These are phyloP conservation scores for Erethizon dorsatum DNA, from an alignment of 2,797 vertebrate species.

Conservation along the genomic window DNA sequence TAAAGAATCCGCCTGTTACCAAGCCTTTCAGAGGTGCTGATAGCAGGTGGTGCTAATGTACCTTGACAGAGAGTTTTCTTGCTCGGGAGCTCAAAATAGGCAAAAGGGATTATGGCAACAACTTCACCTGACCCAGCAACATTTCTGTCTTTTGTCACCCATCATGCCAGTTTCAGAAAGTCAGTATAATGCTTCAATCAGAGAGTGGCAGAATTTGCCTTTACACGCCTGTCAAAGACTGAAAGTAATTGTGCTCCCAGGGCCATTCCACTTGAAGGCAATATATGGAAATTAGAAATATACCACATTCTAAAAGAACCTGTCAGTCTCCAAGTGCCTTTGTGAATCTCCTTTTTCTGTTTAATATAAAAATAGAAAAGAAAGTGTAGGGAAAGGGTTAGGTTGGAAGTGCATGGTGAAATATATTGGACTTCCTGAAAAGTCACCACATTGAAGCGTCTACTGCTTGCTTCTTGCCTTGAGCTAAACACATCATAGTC, in stretches of 20 bases:
- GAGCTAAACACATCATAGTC: slow-evolving; percentile 86
- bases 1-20: slow-evolving; percentile 39
- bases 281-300: slow-evolving; percentile 89
- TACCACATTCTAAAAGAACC: slow-evolving; percentile 81
- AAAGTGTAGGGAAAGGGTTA: slow-evolving; percentile 86
- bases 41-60: slow-evolving; percentile 86
- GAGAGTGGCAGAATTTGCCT: slow-evolving; percentile 85
- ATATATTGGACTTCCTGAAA: slow-evolving; percentile 91
- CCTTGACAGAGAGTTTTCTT: slow-evolving; percentile 87
- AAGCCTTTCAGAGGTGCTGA: slow-evolving; percentile 72
- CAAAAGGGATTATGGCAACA: slow-evolving; percentile 86
- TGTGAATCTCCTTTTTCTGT: slow-evolving; percentile 75
- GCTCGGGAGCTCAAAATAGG: slow-evolving; percentile 84
- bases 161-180: slow-evolving; percentile 87
- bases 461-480: slow-evolving; percentile 85
- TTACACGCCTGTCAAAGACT: slow-evolving; percentile 84
- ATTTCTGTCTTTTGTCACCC: slow-evolving; percentile 87
- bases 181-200: slow-evolving; percentile 87
- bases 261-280: slow-evolving; percentile 89
- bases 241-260: slow-evolving; percentile 85
- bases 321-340: slow-evolving; percentile 90
- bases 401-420: slow-evolving; percentile 90
- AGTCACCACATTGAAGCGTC: slow-evolving; percentile 88
- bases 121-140: slow-evolving; percentile 86
- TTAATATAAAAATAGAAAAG: slow-evolving; percentile 77